Evolutionary conservation across 2,113 vertebrate species (phyloP).

Genomic region (Periophthalmus modestus): DNA sequence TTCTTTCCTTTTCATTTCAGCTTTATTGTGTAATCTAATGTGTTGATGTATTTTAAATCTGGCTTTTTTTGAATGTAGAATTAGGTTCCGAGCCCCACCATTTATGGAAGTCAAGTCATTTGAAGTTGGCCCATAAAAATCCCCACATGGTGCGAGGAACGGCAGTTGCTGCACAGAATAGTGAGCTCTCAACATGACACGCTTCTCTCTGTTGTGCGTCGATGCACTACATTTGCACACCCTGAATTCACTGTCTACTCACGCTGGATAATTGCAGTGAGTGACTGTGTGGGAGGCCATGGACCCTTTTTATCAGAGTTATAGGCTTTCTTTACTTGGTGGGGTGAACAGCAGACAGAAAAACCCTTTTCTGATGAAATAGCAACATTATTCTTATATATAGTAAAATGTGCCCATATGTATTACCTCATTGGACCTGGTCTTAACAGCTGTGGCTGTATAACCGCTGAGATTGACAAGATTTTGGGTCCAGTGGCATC

Average conservation of each 20-base stretch:
- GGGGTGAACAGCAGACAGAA: neutral
- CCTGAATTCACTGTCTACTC: slow-evolving; percentile 40
- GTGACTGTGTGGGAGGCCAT: slow-evolving; percentile 46
- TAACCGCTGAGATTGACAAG: slow-evolving; percentile 77
- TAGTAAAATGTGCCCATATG: neutral
- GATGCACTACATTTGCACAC: slow-evolving; percentile 48
- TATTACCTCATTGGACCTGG: slow-evolving; percentile 78
- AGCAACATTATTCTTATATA: slow-evolving; percentile 20
- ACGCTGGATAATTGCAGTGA: slow-evolving; percentile 45
- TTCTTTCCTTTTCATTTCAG: neutral
- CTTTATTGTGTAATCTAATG: neutral
- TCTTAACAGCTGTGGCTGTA: slow-evolving; percentile 81
- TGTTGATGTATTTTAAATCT: neutral
- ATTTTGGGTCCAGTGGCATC: slow-evolving; percentile 75
- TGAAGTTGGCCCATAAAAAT: neutral
- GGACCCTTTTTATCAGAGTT: slow-evolving; percentile 43
- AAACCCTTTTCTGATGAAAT: neutral
- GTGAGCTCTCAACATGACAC: slow-evolving; percentile 24
- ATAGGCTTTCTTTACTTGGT: slow-evolving; percentile 34
- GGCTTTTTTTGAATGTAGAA: neutral
- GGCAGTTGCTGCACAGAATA: slow-evolving; percentile 28
- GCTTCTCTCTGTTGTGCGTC: slow-evolving; percentile 37
- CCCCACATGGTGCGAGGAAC: slow-evolving; percentile 25
- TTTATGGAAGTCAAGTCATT: too few relatives aligned
- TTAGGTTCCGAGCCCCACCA: neutral